Conservation (phyloP, 2,888 invertebrate genomes). For the Sphecodes monilicornis region DNA sequence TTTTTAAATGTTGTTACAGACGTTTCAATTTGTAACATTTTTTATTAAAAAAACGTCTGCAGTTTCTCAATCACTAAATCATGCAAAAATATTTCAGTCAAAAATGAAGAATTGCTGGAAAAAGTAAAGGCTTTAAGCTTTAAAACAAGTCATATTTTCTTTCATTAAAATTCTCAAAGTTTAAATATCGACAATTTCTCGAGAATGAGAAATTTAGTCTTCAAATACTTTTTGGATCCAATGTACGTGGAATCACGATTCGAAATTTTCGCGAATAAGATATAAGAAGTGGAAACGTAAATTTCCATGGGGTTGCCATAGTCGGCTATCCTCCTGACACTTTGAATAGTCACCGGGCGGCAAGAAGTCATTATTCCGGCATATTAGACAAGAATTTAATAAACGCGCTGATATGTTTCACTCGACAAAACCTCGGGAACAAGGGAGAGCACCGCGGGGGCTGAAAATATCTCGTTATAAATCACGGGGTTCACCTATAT, state of each 20-base stretch:
- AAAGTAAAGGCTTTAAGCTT: no score
- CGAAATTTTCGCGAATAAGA: not conserved
- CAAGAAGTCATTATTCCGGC: slow-evolving; percentile 74
- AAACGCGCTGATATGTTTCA: slow-evolving; percentile 79
- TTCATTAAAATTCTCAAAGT: no score
- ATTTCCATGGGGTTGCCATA: slow-evolving; percentile 33
- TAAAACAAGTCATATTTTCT: no score
- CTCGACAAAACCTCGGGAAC: slow-evolving; percentile 60
- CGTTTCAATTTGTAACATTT: no score
- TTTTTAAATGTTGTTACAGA: no score
- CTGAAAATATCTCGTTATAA: slow-evolving; percentile 65
- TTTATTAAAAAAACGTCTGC: no score
- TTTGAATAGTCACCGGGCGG: slow-evolving; percentile 42
- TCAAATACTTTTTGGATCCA: not conserved
- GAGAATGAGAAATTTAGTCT: no score
- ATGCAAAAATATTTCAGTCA: no score
- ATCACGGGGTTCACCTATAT: slow-evolving; percentile 57
- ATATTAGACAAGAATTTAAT: slow-evolving; percentile 82
- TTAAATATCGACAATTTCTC: no score
- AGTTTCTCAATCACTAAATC: no score
- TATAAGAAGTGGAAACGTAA: slow-evolving; percentile 28
- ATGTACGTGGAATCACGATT: not conserved
- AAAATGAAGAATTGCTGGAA: no score
- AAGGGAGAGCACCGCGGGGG: slow-evolving; percentile 16
- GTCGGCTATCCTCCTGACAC: slow-evolving; percentile 14